A percentile compares a stretch with the other conserved stretches of the same genome.
Evolutionary conservation across 2,888 invertebrate genomes (phyloP).

Genomic region (Cheiracanthium punctorium): DNA sequence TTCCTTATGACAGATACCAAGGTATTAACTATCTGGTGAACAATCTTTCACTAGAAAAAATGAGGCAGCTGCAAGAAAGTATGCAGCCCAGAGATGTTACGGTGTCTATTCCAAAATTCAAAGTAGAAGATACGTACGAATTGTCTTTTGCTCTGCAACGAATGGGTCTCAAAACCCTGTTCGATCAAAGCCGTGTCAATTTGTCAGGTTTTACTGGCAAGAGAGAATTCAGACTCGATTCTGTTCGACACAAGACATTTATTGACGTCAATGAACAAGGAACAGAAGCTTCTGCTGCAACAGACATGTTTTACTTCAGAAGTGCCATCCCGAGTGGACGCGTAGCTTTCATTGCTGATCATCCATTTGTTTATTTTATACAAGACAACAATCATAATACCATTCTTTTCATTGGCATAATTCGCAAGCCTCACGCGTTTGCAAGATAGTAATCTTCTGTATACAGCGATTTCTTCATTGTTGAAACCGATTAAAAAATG

Average conservation of each 20-base stretch:
- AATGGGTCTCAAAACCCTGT: constrained; percentile 71
- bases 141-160: constrained; percentile 66
- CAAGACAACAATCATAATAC: constrained; percentile 64
- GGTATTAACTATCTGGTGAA: constrained; percentile 66
- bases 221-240: constrained; percentile 57
- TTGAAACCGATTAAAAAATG: too few species aligned
- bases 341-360: constrained; percentile 69
- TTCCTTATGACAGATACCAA: constrained; percentile 62
- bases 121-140: constrained; percentile 72
- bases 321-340: constrained; percentile 65
- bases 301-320: constrained; percentile 57
- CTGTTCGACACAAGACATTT: constrained; percentile 69
- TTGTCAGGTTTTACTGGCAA: constrained; percentile 70
- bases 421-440: constrained; percentile 57
- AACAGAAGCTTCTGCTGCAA: constrained; percentile 71
- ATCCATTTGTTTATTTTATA: constrained; percentile 70
- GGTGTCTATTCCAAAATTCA: constrained; percentile 71
- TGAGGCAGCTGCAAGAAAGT: constrained; percentile 58
- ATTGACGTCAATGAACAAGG: constrained; percentile 71
- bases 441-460: too few species aligned
- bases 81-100: constrained; percentile 71
- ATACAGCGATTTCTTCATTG: too few species aligned
- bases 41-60: constrained; percentile 43
- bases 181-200: constrained; percentile 69
- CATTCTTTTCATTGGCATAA: constrained; percentile 71